A percentile compares a stretch with the other conserved stretches of the same genome.
phyloP scores from a whole-genome alignment of 2,888 invertebrate species.

The Peribatodes rhomboidaria region DNA sequence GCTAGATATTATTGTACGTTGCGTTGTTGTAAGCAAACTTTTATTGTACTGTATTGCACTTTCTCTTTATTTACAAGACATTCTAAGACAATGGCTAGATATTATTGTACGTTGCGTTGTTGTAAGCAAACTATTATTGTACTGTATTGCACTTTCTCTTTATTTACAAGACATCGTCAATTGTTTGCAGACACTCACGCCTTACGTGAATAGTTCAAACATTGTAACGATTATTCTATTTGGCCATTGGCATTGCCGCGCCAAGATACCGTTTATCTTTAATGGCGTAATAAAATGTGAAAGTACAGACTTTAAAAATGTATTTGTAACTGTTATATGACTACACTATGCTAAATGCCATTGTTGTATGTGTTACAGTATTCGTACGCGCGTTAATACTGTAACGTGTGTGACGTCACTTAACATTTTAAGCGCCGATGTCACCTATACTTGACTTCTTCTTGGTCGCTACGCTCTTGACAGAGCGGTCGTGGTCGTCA shows the following conservation, averaged over 20 bases:
- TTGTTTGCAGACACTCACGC: slow-evolving; percentile 14
- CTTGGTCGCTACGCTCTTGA: no score
- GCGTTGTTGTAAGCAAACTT: no score
- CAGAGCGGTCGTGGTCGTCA: no score
- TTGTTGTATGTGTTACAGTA: neutral
- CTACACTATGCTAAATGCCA: neutral
- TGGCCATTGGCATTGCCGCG: neutral
- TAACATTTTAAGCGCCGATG: no score
- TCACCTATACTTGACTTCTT: no score
- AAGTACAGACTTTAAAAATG: neutral
- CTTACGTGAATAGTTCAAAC: slow-evolving; percentile 17
- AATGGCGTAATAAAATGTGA: neutral
- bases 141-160: slow-evolving; percentile 8
- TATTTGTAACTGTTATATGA: neutral
- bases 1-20: neutral
- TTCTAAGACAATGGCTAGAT: neutral
- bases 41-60: neutral
- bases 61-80: slow-evolving; percentile 5
- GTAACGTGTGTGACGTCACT: no score
- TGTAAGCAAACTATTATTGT: neutral
- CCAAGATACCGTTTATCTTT: slow-evolving; percentile 7
- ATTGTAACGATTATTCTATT: slow-evolving; percentile 14
- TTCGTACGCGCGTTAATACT: neutral
- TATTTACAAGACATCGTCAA: slow-evolving; percentile 3
- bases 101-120: no score